A percentile compares a stretch with the other conserved stretches of the same genome.
Evolutionary conservation across 2,888 invertebrate species (phyloP).

Genomic region (Drosophila sordidapex): DNA sequence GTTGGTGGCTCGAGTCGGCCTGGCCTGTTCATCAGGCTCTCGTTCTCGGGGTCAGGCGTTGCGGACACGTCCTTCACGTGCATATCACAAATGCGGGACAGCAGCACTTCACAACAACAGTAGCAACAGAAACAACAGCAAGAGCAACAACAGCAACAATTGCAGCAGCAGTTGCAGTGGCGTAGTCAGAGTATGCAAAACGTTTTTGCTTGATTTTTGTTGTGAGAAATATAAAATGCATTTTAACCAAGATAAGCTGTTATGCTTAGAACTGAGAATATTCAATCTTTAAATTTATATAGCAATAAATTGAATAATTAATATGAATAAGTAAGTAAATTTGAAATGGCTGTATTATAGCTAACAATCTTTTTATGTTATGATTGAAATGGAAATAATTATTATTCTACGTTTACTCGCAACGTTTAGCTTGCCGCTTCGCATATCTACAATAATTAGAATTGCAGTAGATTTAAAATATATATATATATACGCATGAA

Average conservation of each 20-base stretch:
- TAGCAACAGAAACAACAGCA: background rate
- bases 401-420: background rate
- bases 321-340: rapidly evolving
- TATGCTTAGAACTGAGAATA: background rate
- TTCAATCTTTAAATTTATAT: background rate
- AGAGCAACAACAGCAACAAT: background rate
- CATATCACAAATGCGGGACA: conserved; percentile 56
- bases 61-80: conserved; percentile 54
- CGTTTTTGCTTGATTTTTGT: background rate
- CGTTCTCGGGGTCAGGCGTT: conserved; percentile 20
- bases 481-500: background rate
- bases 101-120: conserved; percentile 30
- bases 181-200: conserved; percentile 21
- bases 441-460: background rate
- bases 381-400: background rate
- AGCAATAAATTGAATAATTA: background rate
- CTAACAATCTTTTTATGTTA: too few relatives aligned
- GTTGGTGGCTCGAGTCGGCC: conserved; percentile 16
- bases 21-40: conserved; percentile 8
- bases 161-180: conserved; percentile 14
- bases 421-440: background rate
- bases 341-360: background rate
- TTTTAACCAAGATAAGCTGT: background rate
- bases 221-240: too few relatives aligned
- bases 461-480: background rate